A percentile compares a stretch with the other conserved stretches of the same genome.
phyloP scores from a whole-genome alignment of 2,797 vertebrate species.

The Lemur catta region DNA sequence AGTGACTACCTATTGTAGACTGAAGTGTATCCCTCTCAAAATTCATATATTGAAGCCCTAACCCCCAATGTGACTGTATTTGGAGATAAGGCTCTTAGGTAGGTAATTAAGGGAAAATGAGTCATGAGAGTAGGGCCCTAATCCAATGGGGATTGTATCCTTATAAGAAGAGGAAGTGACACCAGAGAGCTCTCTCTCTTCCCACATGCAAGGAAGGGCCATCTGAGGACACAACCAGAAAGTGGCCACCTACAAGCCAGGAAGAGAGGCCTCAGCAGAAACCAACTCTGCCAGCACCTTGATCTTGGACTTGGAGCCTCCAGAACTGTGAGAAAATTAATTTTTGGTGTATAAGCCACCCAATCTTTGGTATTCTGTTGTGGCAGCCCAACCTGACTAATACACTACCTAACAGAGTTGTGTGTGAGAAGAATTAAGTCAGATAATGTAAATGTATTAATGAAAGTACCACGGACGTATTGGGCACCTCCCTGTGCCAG shows the following conservation, averaged over 20 bases:
- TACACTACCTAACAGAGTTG: background rate
- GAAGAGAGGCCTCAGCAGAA: background rate
- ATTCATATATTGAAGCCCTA: background rate
- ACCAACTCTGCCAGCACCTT: background rate
- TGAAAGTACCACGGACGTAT: background rate
- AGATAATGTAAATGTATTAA: background rate
- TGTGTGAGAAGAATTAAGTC: background rate
- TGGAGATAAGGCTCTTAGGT: background rate
- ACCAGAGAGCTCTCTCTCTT: background rate
- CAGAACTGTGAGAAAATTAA: background rate
- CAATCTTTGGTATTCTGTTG: background rate
- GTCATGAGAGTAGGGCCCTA: background rate
- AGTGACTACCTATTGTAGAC: background rate
- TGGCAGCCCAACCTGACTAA: background rate
- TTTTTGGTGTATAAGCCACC: background rate
- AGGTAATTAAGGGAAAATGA: background rate
- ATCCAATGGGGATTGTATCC: background rate
- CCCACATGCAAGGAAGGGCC: background rate
- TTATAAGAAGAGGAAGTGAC: background rate
- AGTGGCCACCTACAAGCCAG: background rate
- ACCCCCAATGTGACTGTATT: background rate
- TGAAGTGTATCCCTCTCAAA: background rate
- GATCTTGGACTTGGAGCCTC: background rate
- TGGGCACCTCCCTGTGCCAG: background rate
- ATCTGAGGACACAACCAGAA: background rate